Evolutionary conservation across 2,113 vertebrate genomes (phyloP), one percentile per base, ranked within the genome.

Genomic region (Aptenodytes patagonicus): DNA sequence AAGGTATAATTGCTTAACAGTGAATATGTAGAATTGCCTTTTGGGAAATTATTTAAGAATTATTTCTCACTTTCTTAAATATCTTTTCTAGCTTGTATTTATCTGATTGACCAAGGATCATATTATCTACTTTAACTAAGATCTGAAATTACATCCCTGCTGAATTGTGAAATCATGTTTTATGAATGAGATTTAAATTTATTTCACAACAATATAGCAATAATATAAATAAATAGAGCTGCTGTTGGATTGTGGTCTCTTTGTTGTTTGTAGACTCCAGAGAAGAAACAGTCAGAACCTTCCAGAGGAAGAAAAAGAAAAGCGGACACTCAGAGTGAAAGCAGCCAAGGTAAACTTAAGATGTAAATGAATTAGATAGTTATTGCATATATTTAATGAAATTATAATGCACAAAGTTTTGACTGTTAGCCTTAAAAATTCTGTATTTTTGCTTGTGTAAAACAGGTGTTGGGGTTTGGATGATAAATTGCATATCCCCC

Each of bases 231-330:
- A 75, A 87, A 57, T 42, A 65, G 55, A 88, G 14, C 9, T 89
- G 25, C 28, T 62, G 24, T 87, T 97, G 71, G 52, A 47, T 78
- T 5, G 17, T 85, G 19, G 83, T 93, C 65, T 89, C 72, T 93
- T 97, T 92, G 60, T 91, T 96, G 88, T 98, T 96, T 86, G 18
- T 98, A 99, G 99, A 99, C 99, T 83, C 99, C 99, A 83, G 99
- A 99, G 97, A 99, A 99, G 97, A 99, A 99, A 97, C 99, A 98
- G 93, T 98, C 99, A 14, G 99, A 99, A 95, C 98, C 99, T 96
- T 98, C 99, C 38, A 99, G 99, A 97, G 99, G 99, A 97, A 98
- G 99, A 98, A 99, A 99, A 98, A 99, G 99, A 96, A 99, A 99
- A 98, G 99, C 99, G 85, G 99, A 99, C 95, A 98, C 98, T 97